Evolutionary conservation across 1,140 invertebrate species (phyloP).

Genomic region (Lordiphosa mommai): DNA sequence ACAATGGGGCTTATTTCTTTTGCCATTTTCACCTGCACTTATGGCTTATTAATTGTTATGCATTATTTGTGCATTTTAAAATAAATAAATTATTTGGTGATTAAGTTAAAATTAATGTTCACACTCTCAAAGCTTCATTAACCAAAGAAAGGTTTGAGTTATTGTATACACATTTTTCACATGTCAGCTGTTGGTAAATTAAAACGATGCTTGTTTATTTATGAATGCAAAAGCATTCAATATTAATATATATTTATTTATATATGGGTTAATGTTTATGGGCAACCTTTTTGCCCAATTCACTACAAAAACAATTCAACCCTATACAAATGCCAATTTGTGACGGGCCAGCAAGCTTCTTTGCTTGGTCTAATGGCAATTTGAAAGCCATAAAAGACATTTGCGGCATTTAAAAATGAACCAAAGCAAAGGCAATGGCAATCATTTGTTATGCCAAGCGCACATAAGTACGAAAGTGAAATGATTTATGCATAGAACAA

Average conservation of each 20-base stretch:
- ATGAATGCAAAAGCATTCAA: conserved; percentile 12
- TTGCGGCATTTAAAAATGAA: conserved; percentile 17
- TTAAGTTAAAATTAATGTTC: conserved; percentile 37
- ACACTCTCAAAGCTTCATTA: conserved; percentile 9
- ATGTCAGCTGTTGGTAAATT: conserved; percentile 9
- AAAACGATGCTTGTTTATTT: conserved; percentile 24
- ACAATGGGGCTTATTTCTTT: neutral
- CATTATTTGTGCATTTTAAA: neutral
- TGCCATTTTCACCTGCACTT: too few relatives aligned
- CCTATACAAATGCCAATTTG: conserved; percentile 27
- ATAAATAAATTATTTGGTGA: conserved; percentile 34
- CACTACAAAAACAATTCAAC: conserved; percentile 17
- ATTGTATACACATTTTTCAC: neutral
- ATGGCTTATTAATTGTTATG: conserved; percentile 5
- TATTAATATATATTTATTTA: conserved; percentile 8
- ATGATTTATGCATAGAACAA: conserved; percentile 36
- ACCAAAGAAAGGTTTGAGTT: neutral
- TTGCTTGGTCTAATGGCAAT: conserved; percentile 6
- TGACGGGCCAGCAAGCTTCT: conserved; percentile 17
- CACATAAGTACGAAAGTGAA: conserved; percentile 18
- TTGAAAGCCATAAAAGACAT: conserved; percentile 19
- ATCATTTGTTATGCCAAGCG: conserved; percentile 17
- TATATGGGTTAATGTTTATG: conserved; percentile 22
- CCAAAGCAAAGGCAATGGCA: neutral
- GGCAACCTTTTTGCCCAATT: conserved; percentile 23